Base-by-base conservation (phyloP, 2,113 vertebrate species). In the Pitta sordida region DNA sequence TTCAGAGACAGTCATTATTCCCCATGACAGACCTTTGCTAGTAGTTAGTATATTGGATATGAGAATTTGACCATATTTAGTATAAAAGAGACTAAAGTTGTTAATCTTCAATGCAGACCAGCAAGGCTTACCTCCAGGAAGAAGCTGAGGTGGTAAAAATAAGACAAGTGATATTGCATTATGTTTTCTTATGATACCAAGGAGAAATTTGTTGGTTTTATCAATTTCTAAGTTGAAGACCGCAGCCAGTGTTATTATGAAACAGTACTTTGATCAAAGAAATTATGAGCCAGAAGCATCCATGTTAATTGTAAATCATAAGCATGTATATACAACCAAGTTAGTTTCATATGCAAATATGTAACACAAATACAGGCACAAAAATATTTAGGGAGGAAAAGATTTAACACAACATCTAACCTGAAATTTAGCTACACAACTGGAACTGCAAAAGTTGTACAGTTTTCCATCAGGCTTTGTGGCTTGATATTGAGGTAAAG, bases 381-480 rank as follows among this genome's bases (percentile, higher is more conserved):
- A 46, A 94, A 58, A 94, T 95, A 94, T 55, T 95, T 79, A 94
- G 82, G 93, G 73, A 95, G 94, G 63, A 94, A 95, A 94, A 94
- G 41, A 93, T 86, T 96, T 94, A 97, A 96, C 88, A 93, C 94
- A 96, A 86, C 88, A 96, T 96, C 96, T 89, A 95, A 99, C 99
- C 99, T 99, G 99, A 97, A 99, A 99, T 98, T 99, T 99, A 97
- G 99, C 98, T 92, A 99, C 99, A 97, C 99, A 99, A 96, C 97
- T 98, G 52, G 99, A 99, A 98, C 99, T 99, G 98, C 99, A 99
- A 98, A 99, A 99, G 98, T 98, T 99, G 97, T 99, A 98, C 81
- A 99, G 96, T 96, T 98, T 99, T 94, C 99, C 99, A 98, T 99
- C 99, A 88, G 99, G 98, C 97, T 99, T 98, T 88, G 98, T 99